Evolutionary conservation across 1,140 invertebrate genomes (phyloP).

Genomic region (Calycopis cecrops): DNA sequence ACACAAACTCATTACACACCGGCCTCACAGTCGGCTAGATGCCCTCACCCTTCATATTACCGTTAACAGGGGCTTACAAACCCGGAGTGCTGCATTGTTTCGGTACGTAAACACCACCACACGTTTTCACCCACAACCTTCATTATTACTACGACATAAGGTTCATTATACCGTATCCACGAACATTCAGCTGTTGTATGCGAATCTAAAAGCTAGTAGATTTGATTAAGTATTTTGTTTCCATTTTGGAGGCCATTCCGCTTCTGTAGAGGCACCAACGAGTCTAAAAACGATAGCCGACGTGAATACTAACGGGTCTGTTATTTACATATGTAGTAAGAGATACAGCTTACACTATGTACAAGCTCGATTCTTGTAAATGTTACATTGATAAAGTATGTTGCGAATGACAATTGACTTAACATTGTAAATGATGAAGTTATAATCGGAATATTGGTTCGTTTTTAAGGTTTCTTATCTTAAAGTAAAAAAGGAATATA

Average conservation of each 20-base stretch:
- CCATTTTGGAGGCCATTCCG: slow-evolving; percentile 19
- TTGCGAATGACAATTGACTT: too few relatives aligned
- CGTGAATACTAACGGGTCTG: neutral
- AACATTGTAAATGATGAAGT: too few relatives aligned
- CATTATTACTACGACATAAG: slow-evolving; percentile 20
- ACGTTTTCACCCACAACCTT: neutral
- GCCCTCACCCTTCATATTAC: slow-evolving; percentile 39
- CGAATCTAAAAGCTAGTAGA: slow-evolving; percentile 39
- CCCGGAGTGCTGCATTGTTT: slow-evolving; percentile 40
- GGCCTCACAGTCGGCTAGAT: slow-evolving; percentile 12
- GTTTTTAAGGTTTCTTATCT: too few relatives aligned
- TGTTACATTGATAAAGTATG: too few relatives aligned
- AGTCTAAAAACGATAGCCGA: slow-evolving; percentile 1
- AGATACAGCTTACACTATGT: too few relatives aligned
- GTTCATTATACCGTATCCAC: slow-evolving; percentile 20
- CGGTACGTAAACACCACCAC: slow-evolving; percentile 24
- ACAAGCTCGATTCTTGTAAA: too few relatives aligned
- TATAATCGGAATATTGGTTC: too few relatives aligned
- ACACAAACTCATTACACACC: slow-evolving; percentile 12
- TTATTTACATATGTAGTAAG: neutral
- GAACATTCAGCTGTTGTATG: neutral
- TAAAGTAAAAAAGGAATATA: too few relatives aligned
- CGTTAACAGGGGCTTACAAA: slow-evolving; percentile 41
- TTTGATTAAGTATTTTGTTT: slow-evolving; percentile 49
- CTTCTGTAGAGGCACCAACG: neutral